Percentiles rank a stretch among this genome's conserved stretches.
Conservation (phyloP, 2,113 vertebrate species). For the Brevimyrus niger region DNA sequence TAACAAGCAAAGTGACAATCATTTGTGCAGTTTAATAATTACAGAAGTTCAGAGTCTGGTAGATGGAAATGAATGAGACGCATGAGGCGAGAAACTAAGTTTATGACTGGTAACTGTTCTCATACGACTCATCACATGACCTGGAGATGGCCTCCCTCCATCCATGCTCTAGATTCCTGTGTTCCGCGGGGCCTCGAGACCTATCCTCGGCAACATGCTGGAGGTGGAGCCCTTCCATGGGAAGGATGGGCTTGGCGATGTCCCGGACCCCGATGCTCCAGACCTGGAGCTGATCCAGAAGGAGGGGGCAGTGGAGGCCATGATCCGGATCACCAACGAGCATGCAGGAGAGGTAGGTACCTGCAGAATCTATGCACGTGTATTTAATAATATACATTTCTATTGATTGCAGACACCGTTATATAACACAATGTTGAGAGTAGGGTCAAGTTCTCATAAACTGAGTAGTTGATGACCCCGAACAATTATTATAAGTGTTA, state of each 20-base stretch:
- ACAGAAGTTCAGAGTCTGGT: background rate
- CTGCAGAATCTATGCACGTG: background rate
- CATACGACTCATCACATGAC: background rate
- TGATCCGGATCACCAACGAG: conserved; percentile 56
- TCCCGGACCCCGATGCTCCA: conserved; percentile 55
- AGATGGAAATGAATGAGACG: background rate
- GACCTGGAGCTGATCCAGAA: conserved; percentile 51
- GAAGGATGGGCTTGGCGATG: conserved; percentile 60
- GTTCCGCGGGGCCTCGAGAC: conserved; percentile 49
- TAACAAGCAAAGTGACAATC: background rate
- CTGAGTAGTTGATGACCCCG: background rate
- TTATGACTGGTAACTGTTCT: background rate
- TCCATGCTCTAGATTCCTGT: conserved; percentile 55
- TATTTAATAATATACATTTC: background rate
- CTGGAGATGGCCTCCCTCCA: background rate
- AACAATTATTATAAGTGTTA: background rate
- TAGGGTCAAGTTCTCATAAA: background rate
- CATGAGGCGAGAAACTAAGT: background rate
- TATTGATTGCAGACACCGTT: background rate
- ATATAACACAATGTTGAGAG: background rate
- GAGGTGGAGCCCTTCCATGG: conserved; percentile 53
- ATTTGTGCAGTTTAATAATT: background rate
- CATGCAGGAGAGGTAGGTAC: conserved; percentile 58
- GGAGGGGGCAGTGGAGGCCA: conserved; percentile 55
- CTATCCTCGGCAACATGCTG: conserved; percentile 44